A percentile compares a stretch with the other conserved stretches of the same genome.
These are phyloP conservation scores for Panurus biarmicus DNA, from an alignment of 2,113 vertebrate species.

Conservation along the genomic window DNA sequence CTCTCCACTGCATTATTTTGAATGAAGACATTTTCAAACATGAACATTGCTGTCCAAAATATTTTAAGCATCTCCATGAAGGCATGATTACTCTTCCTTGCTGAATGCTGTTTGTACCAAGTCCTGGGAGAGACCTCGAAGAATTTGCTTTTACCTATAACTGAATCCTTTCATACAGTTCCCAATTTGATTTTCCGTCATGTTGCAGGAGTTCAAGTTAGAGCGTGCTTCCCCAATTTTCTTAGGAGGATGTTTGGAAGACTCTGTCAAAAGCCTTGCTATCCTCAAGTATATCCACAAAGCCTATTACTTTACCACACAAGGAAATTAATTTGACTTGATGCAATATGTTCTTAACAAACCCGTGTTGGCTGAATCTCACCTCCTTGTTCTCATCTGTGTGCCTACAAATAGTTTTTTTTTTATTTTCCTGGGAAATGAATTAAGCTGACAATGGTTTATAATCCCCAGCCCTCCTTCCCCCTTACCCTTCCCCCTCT, in stretches of 20 bases:
- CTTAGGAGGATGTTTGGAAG: neutral
- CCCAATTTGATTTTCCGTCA: neutral
- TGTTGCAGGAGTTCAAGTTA: neutral
- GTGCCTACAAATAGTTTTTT: neutral
- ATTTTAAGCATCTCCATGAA: neutral
- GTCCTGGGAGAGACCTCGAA: neutral
- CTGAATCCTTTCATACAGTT: neutral
- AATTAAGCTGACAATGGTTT: constrained; percentile 28
- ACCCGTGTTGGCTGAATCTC: neutral
- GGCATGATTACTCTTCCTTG: neutral
- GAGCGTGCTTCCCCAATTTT: neutral
- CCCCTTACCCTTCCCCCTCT: neutral
- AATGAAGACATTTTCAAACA: neutral
- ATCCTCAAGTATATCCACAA: neutral
- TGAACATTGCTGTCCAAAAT: neutral
- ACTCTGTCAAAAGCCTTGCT: neutral
- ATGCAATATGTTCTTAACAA: constrained; percentile 24
- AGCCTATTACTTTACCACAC: constrained; percentile 28
- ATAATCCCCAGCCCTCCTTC: neutral
- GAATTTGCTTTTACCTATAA: neutral
- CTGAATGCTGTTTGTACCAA: neutral
- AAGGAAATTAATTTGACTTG: constrained; percentile 37
- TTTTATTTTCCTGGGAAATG: constrained; percentile 31
- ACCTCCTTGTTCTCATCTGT: neutral
- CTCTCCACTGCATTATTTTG: neutral